phyloP scores from a whole-genome alignment of 2,113 vertebrate species.

The Brachypteracias leptosomus region DNA sequence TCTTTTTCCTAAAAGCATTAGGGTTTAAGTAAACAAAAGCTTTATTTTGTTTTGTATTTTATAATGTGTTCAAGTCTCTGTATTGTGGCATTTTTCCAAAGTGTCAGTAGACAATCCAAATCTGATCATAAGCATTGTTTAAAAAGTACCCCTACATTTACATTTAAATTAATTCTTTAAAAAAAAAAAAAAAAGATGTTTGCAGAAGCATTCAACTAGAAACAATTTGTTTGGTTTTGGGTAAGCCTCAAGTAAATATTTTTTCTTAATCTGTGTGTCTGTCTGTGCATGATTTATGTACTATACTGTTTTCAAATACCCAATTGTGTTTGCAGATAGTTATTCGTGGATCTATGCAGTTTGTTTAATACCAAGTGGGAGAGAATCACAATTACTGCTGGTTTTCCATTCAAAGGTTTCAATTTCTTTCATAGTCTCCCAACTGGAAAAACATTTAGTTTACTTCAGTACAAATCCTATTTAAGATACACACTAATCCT shows the following conservation, averaged over 20 bases:
- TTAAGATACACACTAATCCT: neutral
- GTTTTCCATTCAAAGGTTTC: slow-evolving; percentile 26
- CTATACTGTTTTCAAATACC: slow-evolving; percentile 48
- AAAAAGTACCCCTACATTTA: slow-evolving; percentile 49
- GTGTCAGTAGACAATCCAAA: slow-evolving; percentile 31
- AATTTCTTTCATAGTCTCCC: slow-evolving; percentile 12
- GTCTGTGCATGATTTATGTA: slow-evolving; percentile 67
- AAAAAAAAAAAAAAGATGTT: neutral
- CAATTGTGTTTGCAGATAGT: slow-evolving; percentile 53
- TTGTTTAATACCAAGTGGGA: slow-evolving; percentile 47
- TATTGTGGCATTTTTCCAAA: neutral
- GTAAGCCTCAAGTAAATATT: slow-evolving; percentile 66
- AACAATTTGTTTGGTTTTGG: slow-evolving; percentile 65
- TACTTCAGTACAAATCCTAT: slow-evolving; percentile 8
- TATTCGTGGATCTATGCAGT: slow-evolving; percentile 55
- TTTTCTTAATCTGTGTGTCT: slow-evolving; percentile 65
- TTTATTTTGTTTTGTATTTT: slow-evolving; percentile 12
- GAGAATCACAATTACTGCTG: slow-evolving; percentile 46
- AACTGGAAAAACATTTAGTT: slow-evolving; percentile 23
- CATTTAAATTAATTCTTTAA: slow-evolving; percentile 63
- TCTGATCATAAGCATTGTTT: slow-evolving; percentile 46
- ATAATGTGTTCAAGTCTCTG: neutral
- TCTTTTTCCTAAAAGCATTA: neutral
- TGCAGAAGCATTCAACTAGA: slow-evolving; percentile 51
- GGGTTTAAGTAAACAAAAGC: neutral